phyloP scores from a whole-genome alignment of 2,888 invertebrate genomes.

The Operophtera brumata region DNA sequence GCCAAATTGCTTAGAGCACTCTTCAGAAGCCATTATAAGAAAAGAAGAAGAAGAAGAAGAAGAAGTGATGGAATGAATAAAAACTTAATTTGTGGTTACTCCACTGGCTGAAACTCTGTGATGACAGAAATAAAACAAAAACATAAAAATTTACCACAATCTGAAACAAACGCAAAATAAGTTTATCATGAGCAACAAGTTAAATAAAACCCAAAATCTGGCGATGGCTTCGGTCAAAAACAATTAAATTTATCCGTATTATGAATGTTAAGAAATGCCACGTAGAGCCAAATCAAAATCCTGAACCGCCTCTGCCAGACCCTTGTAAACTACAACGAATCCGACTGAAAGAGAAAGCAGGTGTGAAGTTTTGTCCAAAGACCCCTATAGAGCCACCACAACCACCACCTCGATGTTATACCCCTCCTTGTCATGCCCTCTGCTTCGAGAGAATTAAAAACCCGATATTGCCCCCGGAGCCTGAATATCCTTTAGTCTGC shows the following conservation, averaged over 20 bases:
- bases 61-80: too few species aligned
- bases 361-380: constrained; percentile 51
- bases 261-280: constrained; percentile 57
- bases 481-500: constrained; percentile 41
- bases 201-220: neutral
- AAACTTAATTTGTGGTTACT: neutral
- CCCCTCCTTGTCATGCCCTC: constrained; percentile 44
- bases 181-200: neutral
- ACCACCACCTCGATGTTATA: constrained; percentile 45
- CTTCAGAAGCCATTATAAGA: too few species aligned
- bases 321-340: constrained; percentile 50
- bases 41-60: too few species aligned
- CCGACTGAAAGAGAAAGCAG: constrained; percentile 45
- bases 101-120: neutral
- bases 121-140: neutral
- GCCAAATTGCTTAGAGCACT: too few species aligned
- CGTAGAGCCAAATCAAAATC: constrained; percentile 39
- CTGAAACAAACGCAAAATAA: neutral
- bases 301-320: constrained; percentile 46
- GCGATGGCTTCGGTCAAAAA: constrained; percentile 13
- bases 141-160: neutral
- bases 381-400: constrained; percentile 41
- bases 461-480: constrained; percentile 33
- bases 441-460: constrained; percentile 64
- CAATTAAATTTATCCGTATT: constrained; percentile 24